A percentile compares a stretch with the other conserved stretches of the same genome.
These are phyloP conservation scores for Dolomedes plantarius DNA, from an alignment of 2,888 invertebrate species.

Conservation along the genomic window DNA sequence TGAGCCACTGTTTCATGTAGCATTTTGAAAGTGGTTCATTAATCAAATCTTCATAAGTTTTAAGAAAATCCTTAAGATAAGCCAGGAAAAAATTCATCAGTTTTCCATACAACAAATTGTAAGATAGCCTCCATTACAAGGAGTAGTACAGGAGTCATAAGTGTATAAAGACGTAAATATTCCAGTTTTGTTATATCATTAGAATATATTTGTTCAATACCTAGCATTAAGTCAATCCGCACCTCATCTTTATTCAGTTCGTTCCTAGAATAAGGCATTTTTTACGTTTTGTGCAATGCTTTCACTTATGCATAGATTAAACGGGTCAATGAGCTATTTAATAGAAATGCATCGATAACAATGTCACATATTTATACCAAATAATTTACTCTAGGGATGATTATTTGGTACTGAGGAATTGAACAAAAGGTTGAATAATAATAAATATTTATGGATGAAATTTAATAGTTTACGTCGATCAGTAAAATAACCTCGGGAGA, in stretches of 20 bases:
- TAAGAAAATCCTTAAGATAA: slow-evolving; percentile 37
- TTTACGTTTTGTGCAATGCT: slow-evolving; percentile 15
- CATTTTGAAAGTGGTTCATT: slow-evolving; percentile 96
- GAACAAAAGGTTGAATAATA: no score
- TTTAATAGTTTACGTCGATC: no score
- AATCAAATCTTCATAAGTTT: slow-evolving; percentile 57
- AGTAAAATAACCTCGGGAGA: no score
- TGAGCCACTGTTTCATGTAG: slow-evolving; percentile 98
- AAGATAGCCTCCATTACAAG: slow-evolving; percentile 32
- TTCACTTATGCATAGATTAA: slow-evolving; percentile 20
- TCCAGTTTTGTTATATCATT: slow-evolving; percentile 57
- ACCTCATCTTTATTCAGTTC: slow-evolving; percentile 31
- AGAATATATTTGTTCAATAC: slow-evolving; percentile 61
- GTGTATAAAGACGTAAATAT: slow-evolving; percentile 55
- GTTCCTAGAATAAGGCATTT: slow-evolving; percentile 9
- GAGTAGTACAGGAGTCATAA: slow-evolving; percentile 55
- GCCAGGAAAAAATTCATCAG: slow-evolving; percentile 33
- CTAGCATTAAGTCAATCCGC: slow-evolving; percentile 54
- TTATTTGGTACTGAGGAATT: no score
- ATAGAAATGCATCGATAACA: no score
- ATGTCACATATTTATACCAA: no score
- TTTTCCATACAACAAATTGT: slow-evolving; percentile 43
- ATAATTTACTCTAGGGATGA: no score
- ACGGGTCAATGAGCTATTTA: slow-evolving; percentile 4
- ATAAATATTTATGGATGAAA: no score